Evolutionary conservation across 2,888 invertebrate species (phyloP), one percentile per base, ranked within the genome.

Genomic region (Odontothrips loti): DNA sequence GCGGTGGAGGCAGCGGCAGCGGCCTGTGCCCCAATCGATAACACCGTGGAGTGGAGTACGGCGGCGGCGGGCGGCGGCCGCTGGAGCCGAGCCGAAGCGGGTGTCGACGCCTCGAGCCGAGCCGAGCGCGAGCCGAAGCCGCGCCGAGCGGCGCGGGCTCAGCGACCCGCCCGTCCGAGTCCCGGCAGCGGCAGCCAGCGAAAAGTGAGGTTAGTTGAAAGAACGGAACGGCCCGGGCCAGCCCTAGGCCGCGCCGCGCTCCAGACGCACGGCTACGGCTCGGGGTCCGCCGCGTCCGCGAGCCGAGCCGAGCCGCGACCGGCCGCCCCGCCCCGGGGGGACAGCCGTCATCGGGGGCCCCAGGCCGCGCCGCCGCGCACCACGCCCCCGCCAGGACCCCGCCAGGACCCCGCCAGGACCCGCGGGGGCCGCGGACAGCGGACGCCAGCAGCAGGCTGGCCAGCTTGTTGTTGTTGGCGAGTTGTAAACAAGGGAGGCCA

Each of bases 151-250:
- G 11, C n/a, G 58, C 58, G 58, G n/a, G n/a, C n/a, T n/a, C n/a
- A n/a, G n/a, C n/a, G n/a, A n/a, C n/a, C n/a, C n/a, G n/a, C n/a
- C n/a, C n/a, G n/a, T n/a, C n/a, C 58, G 11, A 43, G 58, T n/a
- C 17, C 20, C 58, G 79, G 47, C 68, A 27, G 68, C 68, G 3
- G n/a, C 68, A 27, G 68, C 68, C 1, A 11, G 11, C 11, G 11
- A 10, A 75, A 75, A 75, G 68, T 75, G 68, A 75, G 68, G 68
- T 75, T 75, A 75, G 68, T 75, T 75, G 68, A 27, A n/a, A 2
- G 34, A 11, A 27, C 68, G 68, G 68, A 27, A 75, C 68, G 68
- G 23, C 23, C 6, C 68, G 23, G 6, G 68, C 68, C 27, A 6
- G 58, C 15, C 58, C 58, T 17, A 48, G 48, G 1, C 15, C 17